Percentiles rank a stretch among this genome's conserved stretches.
These are phyloP conservation scores for Neostethus bicornis DNA, from an alignment of 2,797 vertebrate genomes.

Conservation along the genomic window DNA sequence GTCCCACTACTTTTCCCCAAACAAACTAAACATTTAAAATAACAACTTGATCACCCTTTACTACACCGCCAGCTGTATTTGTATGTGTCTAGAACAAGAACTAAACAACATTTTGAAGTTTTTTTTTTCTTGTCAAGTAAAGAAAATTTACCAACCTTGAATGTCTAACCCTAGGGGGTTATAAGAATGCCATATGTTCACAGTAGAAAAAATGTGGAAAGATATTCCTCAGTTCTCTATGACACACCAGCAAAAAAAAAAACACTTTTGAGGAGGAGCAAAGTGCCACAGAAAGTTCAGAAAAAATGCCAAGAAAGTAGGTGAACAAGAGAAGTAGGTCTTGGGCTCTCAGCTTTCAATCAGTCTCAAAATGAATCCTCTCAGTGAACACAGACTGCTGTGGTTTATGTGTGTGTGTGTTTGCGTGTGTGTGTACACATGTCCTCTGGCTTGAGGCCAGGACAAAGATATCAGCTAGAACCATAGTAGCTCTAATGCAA, in stretches of 20 bases:
- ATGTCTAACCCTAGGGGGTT: constrained; percentile 28
- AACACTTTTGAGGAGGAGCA: constrained; percentile 21
- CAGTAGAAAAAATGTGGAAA: constrained; percentile 7
- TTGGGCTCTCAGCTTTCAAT: constrained; percentile 53
- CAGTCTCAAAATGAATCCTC: constrained; percentile 57
- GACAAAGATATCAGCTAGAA: constrained; percentile 70
- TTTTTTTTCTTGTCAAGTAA: constrained; percentile 7
- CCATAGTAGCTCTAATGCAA: constrained; percentile 74
- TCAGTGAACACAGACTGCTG: constrained; percentile 55
- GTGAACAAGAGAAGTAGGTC: constrained; percentile 37
- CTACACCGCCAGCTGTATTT: not conserved
- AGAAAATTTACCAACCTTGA: constrained; percentile 65
- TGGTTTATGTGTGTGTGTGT: constrained; percentile 21
- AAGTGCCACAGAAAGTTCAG: constrained; percentile 28
- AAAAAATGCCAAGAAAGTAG: constrained; percentile 42
- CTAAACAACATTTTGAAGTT: not conserved
- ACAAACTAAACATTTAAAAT: not conserved
- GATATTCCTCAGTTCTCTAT: constrained; percentile 50
- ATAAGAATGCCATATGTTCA: constrained; percentile 43
- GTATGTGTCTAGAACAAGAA: constrained; percentile 1
- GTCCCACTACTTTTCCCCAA: not conserved
- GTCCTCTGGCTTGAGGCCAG: constrained; percentile 73
- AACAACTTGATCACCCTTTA: not conserved
- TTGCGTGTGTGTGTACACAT: constrained; percentile 17
- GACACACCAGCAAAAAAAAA: constrained; percentile 16